These are phyloP conservation scores for Pongo abelii DNA, from an alignment of 2,113 vertebrate genomes.

Conservation along the genomic window DNA sequence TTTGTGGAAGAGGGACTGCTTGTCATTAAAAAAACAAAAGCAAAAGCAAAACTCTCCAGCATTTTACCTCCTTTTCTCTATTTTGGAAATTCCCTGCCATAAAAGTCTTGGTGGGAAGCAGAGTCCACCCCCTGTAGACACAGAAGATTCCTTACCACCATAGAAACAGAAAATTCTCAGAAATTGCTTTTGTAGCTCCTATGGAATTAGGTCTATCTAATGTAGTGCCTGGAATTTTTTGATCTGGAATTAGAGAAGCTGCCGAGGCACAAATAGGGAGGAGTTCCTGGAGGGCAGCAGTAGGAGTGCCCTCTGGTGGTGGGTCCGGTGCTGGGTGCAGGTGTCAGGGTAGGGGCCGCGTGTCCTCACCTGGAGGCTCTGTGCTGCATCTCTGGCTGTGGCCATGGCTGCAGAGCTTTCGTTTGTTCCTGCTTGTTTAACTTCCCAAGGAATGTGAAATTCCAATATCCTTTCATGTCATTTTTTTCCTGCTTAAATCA, in stretches of 20 bases:
- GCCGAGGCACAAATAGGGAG: background rate
- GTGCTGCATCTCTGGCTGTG: background rate
- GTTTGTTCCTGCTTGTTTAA: background rate
- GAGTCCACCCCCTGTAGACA: background rate
- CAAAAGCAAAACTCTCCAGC: background rate
- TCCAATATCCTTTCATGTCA: background rate
- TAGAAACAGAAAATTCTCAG: background rate
- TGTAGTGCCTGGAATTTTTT: background rate
- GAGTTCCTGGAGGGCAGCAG: background rate
- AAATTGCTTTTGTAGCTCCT: background rate
- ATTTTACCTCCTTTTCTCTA: background rate
- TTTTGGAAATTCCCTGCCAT: background rate
- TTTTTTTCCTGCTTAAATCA: background rate
- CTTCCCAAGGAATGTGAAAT: background rate
- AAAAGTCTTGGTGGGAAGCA: background rate
- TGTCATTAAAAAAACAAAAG: background rate
- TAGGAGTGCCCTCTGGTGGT: background rate
- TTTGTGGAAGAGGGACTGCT: background rate
- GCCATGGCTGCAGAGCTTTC: background rate
- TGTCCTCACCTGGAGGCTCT: rapidly evolving
- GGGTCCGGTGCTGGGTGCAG: too few species aligned
- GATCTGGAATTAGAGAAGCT: background rate
- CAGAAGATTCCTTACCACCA: background rate
- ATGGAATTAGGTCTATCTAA: background rate
- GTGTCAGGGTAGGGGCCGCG: too few species aligned